These are phyloP conservation scores for Copidosoma aretas DNA, from an alignment of 2,888 invertebrate species.

Conservation along the genomic window DNA sequence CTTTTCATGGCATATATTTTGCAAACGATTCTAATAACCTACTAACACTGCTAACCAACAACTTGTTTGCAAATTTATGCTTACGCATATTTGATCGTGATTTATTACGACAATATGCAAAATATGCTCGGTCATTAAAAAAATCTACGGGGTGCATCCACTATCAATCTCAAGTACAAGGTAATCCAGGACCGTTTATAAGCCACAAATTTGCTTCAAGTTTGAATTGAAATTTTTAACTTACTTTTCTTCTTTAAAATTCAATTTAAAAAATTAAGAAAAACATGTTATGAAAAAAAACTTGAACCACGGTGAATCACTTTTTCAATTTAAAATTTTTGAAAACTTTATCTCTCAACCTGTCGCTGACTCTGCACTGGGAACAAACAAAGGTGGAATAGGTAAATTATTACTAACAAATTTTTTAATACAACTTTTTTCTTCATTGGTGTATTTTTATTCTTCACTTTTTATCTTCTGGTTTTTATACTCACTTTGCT, in stretches of 20 bases:
- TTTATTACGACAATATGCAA: neutral
- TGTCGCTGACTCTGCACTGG: constrained; percentile 21
- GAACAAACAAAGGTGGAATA: constrained; percentile 21
- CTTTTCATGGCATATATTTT: constrained; percentile 35
- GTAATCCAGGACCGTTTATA: constrained; percentile 39
- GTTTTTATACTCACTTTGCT: constrained; percentile 24
- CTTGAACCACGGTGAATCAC: constrained; percentile 26
- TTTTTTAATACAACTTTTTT: constrained; percentile 42
- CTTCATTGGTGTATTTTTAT: constrained; percentile 38
- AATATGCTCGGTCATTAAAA: constrained; percentile 20
- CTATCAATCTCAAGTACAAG: neutral
- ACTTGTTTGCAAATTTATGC: constrained; percentile 30
- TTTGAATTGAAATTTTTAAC: neutral
- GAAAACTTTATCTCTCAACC: constrained; percentile 42
- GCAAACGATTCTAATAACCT: constrained; percentile 33
- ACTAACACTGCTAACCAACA: neutral
- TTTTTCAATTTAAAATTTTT: constrained; percentile 41
- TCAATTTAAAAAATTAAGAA: no score
- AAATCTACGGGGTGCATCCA: constrained; percentile 6
- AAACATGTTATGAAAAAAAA: constrained; percentile 24
- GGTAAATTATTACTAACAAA: constrained; percentile 31
- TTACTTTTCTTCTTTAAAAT: no score
- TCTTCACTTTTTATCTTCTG: constrained; percentile 22
- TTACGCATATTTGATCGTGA: no score
- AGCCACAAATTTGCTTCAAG: constrained; percentile 33